phyloP scores from a whole-genome alignment of 2,888 invertebrate species.

The Apocheima hispidaria region DNA sequence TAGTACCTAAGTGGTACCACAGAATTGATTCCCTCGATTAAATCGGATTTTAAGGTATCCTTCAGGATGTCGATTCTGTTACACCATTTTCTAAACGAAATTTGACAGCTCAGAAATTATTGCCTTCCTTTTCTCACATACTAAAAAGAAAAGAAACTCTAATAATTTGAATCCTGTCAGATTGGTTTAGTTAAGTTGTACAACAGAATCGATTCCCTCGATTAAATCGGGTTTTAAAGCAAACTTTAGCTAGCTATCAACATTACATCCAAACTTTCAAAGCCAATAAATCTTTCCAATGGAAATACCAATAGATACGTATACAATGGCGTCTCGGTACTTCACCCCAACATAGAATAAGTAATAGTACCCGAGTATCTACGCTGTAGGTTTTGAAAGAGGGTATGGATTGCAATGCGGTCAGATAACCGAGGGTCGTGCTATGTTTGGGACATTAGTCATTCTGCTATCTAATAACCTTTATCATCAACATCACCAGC shows the following conservation, averaged over 20 bases:
- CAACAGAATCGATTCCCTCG: neutral
- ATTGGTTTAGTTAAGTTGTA: no score
- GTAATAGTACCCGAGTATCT: no score
- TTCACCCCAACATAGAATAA: constrained; percentile 15
- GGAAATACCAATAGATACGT: constrained; percentile 37
- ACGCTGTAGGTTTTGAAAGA: constrained; percentile 14
- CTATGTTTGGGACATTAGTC: constrained; percentile 2
- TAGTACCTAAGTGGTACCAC: no score
- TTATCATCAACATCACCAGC: no score
- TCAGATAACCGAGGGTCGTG: constrained; percentile 12
- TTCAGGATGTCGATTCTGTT: no score
- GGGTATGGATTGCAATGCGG: constrained; percentile 14
- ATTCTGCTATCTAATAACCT: neutral
- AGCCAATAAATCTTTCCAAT: constrained; percentile 53
- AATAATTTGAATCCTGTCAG: no score
- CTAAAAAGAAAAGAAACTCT: no score
- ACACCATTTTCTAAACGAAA: no score
- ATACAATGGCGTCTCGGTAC: constrained; percentile 41
- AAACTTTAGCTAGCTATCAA: constrained; percentile 12
- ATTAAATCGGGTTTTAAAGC: neutral
- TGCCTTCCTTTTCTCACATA: no score
- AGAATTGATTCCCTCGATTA: neutral
- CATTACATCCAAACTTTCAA: constrained; percentile 34
- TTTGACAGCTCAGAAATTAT: no score
- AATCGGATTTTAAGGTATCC: neutral